Percentiles rank a stretch among this genome's conserved stretches.
These are phyloP conservation scores for Tyto alba DNA, from an alignment of 2,113 vertebrate species.

Conservation along the genomic window DNA sequence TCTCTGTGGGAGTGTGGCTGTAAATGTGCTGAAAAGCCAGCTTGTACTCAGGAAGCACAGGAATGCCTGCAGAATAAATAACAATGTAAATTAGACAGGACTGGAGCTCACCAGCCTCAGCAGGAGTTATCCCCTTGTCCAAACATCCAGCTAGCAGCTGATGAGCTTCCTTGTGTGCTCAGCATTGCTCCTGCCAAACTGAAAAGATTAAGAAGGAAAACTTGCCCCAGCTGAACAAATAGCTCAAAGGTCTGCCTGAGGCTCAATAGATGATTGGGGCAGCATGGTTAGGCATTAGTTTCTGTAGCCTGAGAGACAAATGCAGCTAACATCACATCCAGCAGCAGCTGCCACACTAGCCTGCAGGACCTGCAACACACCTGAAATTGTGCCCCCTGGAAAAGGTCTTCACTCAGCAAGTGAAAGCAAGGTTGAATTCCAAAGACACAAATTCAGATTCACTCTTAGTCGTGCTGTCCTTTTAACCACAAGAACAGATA, in stretches of 20 bases:
- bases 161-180: slow-evolving; percentile 64
- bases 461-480: neutral
- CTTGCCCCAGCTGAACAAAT: slow-evolving; percentile 61
- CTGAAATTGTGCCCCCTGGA: neutral
- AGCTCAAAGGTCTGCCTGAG: slow-evolving; percentile 35
- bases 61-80: slow-evolving; percentile 59
- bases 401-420: neutral
- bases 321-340: neutral
- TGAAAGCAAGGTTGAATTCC: neutral
- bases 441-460: neutral
- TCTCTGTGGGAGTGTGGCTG: slow-evolving; percentile 35
- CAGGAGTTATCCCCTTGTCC: slow-evolving; percentile 64
- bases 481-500: neutral
- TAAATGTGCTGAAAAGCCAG: slow-evolving; percentile 58
- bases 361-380: neutral
- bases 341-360: neutral
- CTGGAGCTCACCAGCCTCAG: slow-evolving; percentile 52
- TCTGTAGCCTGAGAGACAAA: slow-evolving; percentile 27
- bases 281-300: neutral
- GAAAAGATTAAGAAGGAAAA: slow-evolving; percentile 55
- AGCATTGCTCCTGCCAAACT: slow-evolving; percentile 53
- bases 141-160: slow-evolving; percentile 56
- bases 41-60: slow-evolving; percentile 50
- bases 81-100: slow-evolving; percentile 63
- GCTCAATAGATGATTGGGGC: neutral